These are phyloP conservation scores for Alectura lathami DNA, from an alignment of 2,113 vertebrate genomes.

Conservation along the genomic window DNA sequence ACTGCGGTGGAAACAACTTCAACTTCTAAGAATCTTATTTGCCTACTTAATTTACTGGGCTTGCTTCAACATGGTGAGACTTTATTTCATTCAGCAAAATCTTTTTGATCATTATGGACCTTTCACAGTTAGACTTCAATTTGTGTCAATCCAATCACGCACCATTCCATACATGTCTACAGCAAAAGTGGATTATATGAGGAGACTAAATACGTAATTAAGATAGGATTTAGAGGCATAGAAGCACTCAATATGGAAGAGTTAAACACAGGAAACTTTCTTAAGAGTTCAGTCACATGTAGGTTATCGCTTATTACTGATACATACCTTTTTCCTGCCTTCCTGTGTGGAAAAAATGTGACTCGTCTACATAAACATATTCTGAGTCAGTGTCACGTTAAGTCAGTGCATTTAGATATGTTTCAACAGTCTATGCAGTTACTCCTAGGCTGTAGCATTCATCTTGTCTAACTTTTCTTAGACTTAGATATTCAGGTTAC, in stretches of 20 bases:
- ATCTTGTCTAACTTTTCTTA: not conserved
- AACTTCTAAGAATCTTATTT: not conserved
- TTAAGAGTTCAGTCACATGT: not conserved
- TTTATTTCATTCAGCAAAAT: not conserved
- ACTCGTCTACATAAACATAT: not conserved
- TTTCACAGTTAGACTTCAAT: not conserved
- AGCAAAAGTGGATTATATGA: not conserved
- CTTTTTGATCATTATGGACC: not conserved
- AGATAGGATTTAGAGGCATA: not conserved
- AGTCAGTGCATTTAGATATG: not conserved
- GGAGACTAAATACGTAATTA: not conserved
- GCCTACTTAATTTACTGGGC: not conserved
- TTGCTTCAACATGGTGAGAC: not conserved
- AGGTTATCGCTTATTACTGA: not conserved
- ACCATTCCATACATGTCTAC: not conserved
- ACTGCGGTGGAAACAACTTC: not conserved
- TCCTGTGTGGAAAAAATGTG: not conserved
- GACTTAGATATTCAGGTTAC: not conserved
- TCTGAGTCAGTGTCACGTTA: not conserved
- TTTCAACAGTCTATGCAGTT: not conserved
- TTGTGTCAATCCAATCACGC: not conserved
- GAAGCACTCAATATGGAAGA: not conserved
- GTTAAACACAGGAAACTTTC: not conserved
- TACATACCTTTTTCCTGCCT: not conserved
- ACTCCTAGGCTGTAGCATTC: not conserved